Conservation (phyloP, 2,888 invertebrate species). For the Scaeva pyrastri region DNA sequence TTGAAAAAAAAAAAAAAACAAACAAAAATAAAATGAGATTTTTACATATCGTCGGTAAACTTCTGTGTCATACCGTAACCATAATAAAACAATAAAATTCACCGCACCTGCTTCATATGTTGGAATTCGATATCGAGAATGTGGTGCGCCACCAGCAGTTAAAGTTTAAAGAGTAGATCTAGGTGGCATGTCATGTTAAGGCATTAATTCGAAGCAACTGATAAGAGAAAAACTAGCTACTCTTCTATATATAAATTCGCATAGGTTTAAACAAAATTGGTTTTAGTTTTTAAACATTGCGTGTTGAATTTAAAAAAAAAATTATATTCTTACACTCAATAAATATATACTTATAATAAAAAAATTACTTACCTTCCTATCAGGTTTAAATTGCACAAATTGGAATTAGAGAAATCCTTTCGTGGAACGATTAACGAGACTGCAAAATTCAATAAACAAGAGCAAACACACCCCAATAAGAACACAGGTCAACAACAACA, state of each 20-base stretch:
- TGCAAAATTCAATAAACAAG: constrained; percentile 75
- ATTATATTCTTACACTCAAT: not conserved
- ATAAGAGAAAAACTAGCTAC: constrained; percentile 42
- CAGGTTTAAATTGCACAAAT: constrained; percentile 19
- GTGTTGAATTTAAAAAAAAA: too few relatives aligned
- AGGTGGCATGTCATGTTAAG: constrained; percentile 26
- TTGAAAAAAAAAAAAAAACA: not conserved
- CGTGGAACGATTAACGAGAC: constrained; percentile 23
- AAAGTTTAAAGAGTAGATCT: constrained; percentile 38
- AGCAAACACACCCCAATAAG: constrained; percentile 74
- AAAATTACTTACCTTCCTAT: constrained; percentile 35
- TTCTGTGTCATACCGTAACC: not conserved
- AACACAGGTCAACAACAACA: constrained; percentile 56
- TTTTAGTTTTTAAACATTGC: too few relatives aligned
- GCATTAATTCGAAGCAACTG: not conserved
- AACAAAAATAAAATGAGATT: not conserved
- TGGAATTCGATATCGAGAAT: not conserved
- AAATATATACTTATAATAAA: not conserved
- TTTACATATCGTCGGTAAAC: constrained; percentile 8
- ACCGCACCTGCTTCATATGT: constrained; percentile 20
- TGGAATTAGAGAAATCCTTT: constrained; percentile 30
- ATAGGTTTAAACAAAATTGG: not conserved
- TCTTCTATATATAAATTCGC: not conserved
- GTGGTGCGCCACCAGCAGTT: not conserved
- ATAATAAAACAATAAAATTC: constrained; percentile 60